Evolutionary conservation across 2,888 invertebrate genomes (phyloP).

Genomic region (Mactromeris polynyma): DNA sequence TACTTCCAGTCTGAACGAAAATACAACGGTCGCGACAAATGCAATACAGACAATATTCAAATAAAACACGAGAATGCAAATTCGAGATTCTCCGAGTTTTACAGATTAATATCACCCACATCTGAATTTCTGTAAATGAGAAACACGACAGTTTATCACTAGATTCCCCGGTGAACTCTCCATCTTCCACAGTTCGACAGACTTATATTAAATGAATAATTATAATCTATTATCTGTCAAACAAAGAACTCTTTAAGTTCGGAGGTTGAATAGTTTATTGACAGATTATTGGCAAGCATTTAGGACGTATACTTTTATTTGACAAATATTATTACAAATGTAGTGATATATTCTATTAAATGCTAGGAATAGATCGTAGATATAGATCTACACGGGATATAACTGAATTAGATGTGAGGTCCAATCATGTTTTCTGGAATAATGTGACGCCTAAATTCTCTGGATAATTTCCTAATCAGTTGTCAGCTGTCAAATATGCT

Average conservation of each 20-base stretch:
- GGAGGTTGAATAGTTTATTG: background rate
- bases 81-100: background rate
- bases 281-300: background rate
- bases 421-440: no score
- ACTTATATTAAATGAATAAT: constrained; percentile 2
- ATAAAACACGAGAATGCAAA: background rate
- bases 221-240: background rate
- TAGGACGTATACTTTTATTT: background rate
- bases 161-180: background rate
- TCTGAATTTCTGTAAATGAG: background rate
- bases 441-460: no score
- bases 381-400: background rate
- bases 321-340: background rate
- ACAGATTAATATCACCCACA: background rate
- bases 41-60: background rate
- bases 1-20: background rate
- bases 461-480: no score
- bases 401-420: no score
- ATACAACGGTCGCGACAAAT: background rate
- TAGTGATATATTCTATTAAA: background rate
- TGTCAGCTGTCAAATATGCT: no score
- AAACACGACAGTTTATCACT: background rate
- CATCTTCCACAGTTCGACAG: background rate
- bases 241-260: background rate
- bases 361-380: background rate